Percentiles rank a stretch among this genome's conserved stretches.
Conservation (phyloP, 2,888 invertebrate genomes). For the Chironomus tentans region DNA sequence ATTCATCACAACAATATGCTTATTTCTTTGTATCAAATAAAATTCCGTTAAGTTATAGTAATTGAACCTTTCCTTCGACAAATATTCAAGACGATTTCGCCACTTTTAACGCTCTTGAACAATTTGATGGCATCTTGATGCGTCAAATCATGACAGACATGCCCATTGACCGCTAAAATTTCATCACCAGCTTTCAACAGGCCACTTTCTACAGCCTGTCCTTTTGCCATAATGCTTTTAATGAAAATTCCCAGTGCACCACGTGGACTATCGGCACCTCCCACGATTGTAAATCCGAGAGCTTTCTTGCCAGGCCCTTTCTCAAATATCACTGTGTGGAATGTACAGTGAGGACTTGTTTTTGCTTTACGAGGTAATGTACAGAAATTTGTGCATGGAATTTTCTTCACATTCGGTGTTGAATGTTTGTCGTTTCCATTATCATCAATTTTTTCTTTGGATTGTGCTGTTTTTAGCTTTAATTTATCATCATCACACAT, state of each 20-base stretch:
- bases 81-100: slow-evolving; percentile 64
- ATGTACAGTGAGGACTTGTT: slow-evolving; percentile 54
- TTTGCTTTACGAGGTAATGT: slow-evolving; percentile 62
- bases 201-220: slow-evolving; percentile 76
- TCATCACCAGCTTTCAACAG: slow-evolving; percentile 75
- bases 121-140: slow-evolving; percentile 71
- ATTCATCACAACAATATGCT: no score
- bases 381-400: slow-evolving; percentile 55
- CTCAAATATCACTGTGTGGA: slow-evolving; percentile 63
- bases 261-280: slow-evolving; percentile 74
- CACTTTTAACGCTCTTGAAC: slow-evolving; percentile 70
- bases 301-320: slow-evolving; percentile 77
- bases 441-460: background rate
- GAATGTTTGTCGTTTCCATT: background rate
- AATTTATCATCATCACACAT: slow-evolving; percentile 27
- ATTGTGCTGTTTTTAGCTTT: background rate
- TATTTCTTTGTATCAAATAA: no score
- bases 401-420: background rate
- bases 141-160: slow-evolving; percentile 67
- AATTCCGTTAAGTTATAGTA: background rate
- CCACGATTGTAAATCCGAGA: slow-evolving; percentile 83
- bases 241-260: slow-evolving; percentile 80
- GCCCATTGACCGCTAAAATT: slow-evolving; percentile 71
- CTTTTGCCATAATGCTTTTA: slow-evolving; percentile 72
- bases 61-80: slow-evolving; percentile 47